Conservation (phyloP, 1,140 invertebrate genomes). For the Latrodectus geometricus region DNA sequence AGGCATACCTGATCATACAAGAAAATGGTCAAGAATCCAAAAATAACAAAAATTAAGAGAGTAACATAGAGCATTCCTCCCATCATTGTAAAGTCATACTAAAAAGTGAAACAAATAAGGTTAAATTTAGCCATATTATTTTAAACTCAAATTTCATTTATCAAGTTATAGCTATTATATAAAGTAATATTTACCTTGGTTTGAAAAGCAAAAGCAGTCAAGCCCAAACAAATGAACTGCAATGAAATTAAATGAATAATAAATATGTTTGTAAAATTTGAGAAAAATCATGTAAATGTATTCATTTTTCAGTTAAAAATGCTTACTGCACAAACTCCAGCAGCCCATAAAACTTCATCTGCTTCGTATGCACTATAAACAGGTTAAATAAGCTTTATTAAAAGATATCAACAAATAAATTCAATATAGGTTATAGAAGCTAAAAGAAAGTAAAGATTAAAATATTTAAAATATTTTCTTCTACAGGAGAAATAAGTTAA, state of each 20-base stretch:
- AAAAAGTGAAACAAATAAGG: conserved; percentile 30
- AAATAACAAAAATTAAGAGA: conserved; percentile 82
- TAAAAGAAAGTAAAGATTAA: conserved; percentile 67
- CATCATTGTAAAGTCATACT: conserved; percentile 84
- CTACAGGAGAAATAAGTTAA: too few species aligned
- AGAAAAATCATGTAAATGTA: background rate
- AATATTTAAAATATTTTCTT: background rate
- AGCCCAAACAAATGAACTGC: conserved; percentile 73
- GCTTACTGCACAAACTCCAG: conserved; percentile 80
- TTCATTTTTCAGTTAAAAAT: background rate
- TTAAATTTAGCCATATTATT: background rate
- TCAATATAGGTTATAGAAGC: background rate
- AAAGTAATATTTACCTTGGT: conserved; percentile 73
- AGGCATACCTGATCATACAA: conserved; percentile 31
- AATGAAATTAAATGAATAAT: conserved; percentile 60
- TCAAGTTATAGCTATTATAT: background rate
- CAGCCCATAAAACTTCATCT: conserved; percentile 79
- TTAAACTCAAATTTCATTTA: background rate
- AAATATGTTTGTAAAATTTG: background rate
- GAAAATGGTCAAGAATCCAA: conserved; percentile 80
- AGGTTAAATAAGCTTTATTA: conserved; percentile 6
- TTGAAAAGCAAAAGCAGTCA: conserved; percentile 95
- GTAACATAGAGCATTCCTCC: conserved; percentile 80
- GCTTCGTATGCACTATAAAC: conserved; percentile 63
- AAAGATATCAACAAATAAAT: background rate